Evolutionary conservation across 2,888 invertebrate species (phyloP).

Genomic region (Trachelus stipa): DNA sequence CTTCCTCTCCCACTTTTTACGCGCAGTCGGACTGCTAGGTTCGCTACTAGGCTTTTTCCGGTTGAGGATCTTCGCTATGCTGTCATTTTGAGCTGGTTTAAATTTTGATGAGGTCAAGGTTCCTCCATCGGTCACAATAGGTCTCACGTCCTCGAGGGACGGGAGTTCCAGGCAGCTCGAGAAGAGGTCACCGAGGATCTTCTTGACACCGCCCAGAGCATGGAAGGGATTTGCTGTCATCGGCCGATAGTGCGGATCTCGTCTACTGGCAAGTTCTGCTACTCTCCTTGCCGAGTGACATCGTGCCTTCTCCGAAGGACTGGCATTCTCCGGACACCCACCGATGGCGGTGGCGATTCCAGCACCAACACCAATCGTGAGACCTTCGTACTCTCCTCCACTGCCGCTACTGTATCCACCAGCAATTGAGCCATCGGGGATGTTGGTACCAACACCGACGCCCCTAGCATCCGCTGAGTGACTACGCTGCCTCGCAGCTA

Average conservation of each 20-base stretch:
- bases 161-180: conserved; percentile 84
- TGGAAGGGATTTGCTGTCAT: conserved; percentile 78
- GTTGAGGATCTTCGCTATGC: conserved; percentile 60
- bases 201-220: conserved; percentile 82
- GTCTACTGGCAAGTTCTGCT: conserved; percentile 87
- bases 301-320: conserved; percentile 80
- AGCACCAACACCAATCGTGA: neutral
- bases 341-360: neutral
- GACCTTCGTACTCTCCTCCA: neutral
- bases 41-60: conserved; percentile 63
- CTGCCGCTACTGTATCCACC: neutral
- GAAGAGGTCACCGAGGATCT: conserved; percentile 80
- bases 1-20: conserved; percentile 65
- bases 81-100: conserved; percentile 60
- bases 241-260: conserved; percentile 85
- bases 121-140: conserved; percentile 69
- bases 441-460: conserved; percentile 25
- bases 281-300: conserved; percentile 77
- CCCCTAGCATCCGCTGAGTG: conserved; percentile 62
- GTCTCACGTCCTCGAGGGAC: conserved; percentile 71
- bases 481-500: conserved; percentile 50
- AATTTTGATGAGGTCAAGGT: conserved; percentile 45
- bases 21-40: conserved; percentile 63
- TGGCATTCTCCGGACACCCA: conserved; percentile 61
- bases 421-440: neutral